phyloP scores from a whole-genome alignment of 1,140 invertebrate species.

The Drosophila setifemur region DNA sequence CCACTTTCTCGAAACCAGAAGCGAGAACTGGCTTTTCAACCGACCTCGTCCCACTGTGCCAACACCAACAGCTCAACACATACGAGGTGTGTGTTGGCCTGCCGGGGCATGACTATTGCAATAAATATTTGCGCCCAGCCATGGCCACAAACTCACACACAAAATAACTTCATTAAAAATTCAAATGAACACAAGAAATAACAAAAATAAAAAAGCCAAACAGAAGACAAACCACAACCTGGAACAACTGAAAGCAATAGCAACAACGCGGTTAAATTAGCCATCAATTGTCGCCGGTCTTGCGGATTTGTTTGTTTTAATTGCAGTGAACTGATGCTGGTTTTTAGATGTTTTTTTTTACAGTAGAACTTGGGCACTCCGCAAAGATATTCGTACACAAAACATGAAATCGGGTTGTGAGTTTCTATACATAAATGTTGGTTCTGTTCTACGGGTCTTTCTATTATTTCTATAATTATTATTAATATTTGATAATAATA shows the following conservation, averaged over 20 bases:
- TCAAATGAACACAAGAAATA: conserved; percentile 57
- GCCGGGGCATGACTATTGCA: conserved; percentile 67
- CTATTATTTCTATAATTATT: no score
- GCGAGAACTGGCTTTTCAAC: conserved; percentile 23
- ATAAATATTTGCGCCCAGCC: conserved; percentile 74
- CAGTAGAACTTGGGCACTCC: no score
- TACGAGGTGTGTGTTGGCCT: conserved; percentile 14
- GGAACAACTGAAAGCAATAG: conserved; percentile 25
- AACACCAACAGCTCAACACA: conserved; percentile 1
- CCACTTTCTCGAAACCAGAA: conserved; percentile 41
- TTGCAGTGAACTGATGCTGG: no score
- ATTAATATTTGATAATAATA: no score
- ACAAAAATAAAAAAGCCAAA: conserved; percentile 9
- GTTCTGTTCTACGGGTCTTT: no score
- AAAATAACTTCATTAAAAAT: conserved; percentile 78
- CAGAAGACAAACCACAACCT: conserved; percentile 34
- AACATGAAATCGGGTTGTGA: no score
- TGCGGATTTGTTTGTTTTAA: conserved; percentile 21
- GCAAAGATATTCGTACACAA: no score
- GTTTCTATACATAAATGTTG: no score
- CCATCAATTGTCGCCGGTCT: conserved; percentile 20
- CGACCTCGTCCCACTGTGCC: conserved; percentile 16
- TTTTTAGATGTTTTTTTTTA: neutral
- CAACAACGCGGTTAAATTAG: conserved; percentile 28
- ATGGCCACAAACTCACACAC: conserved; percentile 50